Percentiles rank a stretch among this genome's conserved stretches.
Conservation (phyloP, 2,113 vertebrate genomes). For the Formicarius rufipectus region DNA sequence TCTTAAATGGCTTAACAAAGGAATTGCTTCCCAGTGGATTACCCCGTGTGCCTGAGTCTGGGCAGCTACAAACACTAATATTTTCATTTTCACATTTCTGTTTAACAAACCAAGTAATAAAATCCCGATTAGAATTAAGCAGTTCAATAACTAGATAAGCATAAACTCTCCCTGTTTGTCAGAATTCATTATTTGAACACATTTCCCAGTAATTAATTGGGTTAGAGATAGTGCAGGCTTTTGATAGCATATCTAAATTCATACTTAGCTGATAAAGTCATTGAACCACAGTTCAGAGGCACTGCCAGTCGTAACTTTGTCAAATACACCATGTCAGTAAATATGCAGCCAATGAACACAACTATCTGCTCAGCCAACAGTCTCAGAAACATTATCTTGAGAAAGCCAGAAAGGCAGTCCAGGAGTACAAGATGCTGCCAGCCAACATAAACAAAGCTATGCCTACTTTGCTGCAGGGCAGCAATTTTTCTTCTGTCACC, state of each 20-base stretch:
- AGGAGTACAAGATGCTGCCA: background rate
- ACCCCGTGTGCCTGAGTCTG: background rate
- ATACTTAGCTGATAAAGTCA: background rate
- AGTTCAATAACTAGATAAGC: background rate
- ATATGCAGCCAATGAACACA: background rate
- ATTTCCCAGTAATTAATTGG: conserved; percentile 18
- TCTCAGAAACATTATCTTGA: background rate
- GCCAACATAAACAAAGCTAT: background rate
- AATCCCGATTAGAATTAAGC: background rate
- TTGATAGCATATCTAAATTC: background rate
- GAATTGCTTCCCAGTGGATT: background rate
- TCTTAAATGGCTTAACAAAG: background rate
- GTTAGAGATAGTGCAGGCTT: background rate
- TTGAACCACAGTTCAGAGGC: background rate
- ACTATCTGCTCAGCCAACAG: background rate
- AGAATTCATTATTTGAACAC: conserved; percentile 6
- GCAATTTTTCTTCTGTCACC: conserved; percentile 9
- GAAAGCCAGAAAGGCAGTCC: background rate
- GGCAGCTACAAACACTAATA: background rate
- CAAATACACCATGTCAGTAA: background rate
- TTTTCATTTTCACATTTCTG: background rate
- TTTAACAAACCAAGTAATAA: background rate
- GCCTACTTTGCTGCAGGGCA: background rate
- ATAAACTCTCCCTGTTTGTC: background rate
- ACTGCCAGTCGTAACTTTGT: background rate